Evolutionary conservation across 92 coral and sea anemone species (phyloP).

Genomic region (Palythoa grandis): DNA sequence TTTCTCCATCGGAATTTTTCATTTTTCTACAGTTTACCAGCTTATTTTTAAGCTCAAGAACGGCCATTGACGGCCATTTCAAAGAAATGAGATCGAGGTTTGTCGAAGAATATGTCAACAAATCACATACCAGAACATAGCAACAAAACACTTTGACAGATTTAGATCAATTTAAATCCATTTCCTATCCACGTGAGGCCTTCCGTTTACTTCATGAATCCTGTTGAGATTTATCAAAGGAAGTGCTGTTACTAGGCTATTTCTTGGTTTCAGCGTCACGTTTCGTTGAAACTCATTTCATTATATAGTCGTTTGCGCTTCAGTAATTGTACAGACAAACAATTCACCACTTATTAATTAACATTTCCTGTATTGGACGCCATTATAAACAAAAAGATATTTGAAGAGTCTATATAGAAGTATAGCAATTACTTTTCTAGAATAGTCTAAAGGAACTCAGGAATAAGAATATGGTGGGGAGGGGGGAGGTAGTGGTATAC

Average conservation of each 20-base stretch:
- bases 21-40: not conserved
- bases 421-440: no score
- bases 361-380: constrained; percentile 5
- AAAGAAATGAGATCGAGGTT: not conserved
- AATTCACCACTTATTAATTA: not conserved
- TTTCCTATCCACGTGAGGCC: not conserved
- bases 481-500: no score
- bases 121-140: not conserved
- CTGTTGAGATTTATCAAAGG: not conserved
- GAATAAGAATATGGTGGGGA: no score
- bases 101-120: not conserved
- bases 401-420: no score
- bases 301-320: constrained; percentile 18
- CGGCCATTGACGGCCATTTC: not conserved
- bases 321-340: constrained; percentile 26
- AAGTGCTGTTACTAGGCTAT: not conserved
- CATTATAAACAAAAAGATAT: no score
- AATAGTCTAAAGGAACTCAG: no score
- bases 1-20: not conserved
- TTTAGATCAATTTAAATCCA: not conserved
- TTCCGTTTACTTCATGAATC: not conserved
- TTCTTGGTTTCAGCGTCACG: not conserved
- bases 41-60: not conserved
- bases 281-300: not conserved
- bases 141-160: not conserved